Evolutionary conservation across 1,140 invertebrate genomes (phyloP), one percentile per base, ranked within the genome.

Genomic region (Drosophila santomea): DNA sequence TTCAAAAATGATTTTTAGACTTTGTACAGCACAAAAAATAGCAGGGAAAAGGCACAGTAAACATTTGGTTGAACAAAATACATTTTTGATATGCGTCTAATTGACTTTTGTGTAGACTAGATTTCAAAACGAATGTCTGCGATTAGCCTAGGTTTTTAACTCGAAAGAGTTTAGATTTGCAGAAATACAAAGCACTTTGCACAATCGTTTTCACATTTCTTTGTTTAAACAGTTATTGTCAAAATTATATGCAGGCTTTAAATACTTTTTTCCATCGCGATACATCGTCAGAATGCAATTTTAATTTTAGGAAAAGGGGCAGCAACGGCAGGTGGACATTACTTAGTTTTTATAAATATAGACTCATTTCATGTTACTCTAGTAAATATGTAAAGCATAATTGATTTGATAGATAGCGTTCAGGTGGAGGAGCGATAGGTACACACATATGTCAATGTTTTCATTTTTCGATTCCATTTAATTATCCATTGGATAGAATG

Each of bases 341-440:
- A 47, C 57, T 45, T 45, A 55, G 38, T 60, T 11, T 47, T 25
- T 47, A 57, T 66, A 75, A 75, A 80, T 59, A 67, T 73, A 71
- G 51, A 71, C 69, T 69, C 25, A 28, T 28, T 59, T 60, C 32
- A 32, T 8, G 7, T 32, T 72, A 52, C 54, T 47, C 59, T 52
- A 74, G 69, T 69, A 75, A 79, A 83, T 76, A 83, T 62, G 57
- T 83, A 66, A 84, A 84, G 74, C 80, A 79, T 67, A 84, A 74
- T 74, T 54, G 48, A 74, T 52, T 61, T 25, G 57, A 84, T 64
- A 80, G 50, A 74, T 60, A 88, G 82, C 74, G 68, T 85, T 89
- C 84, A 90, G 86, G 86, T 85, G 81, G 86, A 82, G 85, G 85
- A 90, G 81, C 78, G 73, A 85, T 90, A 90, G 86, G 86, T 90